Base-by-base conservation (phyloP, 2,113 vertebrate genomes). In the Panthera uncia region DNA sequence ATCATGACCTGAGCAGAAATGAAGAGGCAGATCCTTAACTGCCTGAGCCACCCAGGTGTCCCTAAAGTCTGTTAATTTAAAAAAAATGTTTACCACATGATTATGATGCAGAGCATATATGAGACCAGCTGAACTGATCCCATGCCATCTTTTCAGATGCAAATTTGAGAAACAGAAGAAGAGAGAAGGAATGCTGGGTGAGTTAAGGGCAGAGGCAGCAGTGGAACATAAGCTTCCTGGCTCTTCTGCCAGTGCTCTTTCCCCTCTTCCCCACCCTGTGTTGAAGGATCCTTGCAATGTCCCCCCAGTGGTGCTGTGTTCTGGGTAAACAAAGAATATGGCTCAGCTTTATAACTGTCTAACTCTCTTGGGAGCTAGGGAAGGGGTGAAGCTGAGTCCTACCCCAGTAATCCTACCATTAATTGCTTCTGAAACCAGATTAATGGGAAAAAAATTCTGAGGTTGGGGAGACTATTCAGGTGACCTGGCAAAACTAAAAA, bases 221-320 rank as follows among this genome's bases (percentile, higher is more conserved):
- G 7, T 3, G 31, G n/a, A 71, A 8, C 8, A 25, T 5, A 65
- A 25, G 19, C 9, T 9, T 38, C 16, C 50, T 74, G 21, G 14
- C 15, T 84, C 68, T 33, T 61, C 41, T 27, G 50, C 81, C 41
- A 38, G 41, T 13, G 31, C 41, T 55, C 11, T 61, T 36, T n/a
- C 5, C 21, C 12, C 31, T 3, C 0, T 12, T 48, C 5, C 19
- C 18, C 8, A 11, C n/a, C 29, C n/a, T 50, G 0, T 11, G 31
- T 12, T 29, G 48, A 52, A 80, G 63, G 52, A 13, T 7, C 3
- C 45, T 74, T 66, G 29, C 11, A 36, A 2, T 52, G n/a, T 57
- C 12, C 19, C 14, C 7, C 15, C 63, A 11, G 4, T 4, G n/a
- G 31, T n/a, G 7, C 65, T 68, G 2, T 38, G 18, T 93, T 94